These are phyloP conservation scores for Tanytarsus gracilentus DNA, from an alignment of 2,888 invertebrate species.

Conservation along the genomic window DNA sequence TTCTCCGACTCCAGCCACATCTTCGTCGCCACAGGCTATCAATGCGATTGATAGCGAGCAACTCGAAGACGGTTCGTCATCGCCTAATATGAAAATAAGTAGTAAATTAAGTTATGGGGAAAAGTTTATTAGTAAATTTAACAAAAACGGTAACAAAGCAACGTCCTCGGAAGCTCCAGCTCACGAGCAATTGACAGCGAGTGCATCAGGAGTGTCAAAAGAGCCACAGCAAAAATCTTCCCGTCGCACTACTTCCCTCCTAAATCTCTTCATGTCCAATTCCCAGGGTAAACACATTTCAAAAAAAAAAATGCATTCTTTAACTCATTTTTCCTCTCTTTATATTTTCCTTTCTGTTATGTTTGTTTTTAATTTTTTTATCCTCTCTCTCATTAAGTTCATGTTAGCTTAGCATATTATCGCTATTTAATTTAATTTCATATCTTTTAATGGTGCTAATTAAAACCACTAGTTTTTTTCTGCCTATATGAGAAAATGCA, in stretches of 20 bases:
- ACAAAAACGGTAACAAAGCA: constrained; percentile 31
- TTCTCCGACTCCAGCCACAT: not conserved
- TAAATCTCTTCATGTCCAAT: constrained; percentile 92
- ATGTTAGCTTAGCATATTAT: too few relatives aligned
- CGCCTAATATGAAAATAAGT: constrained; percentile 27
- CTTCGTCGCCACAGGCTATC: not conserved
- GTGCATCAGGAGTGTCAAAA: not conserved
- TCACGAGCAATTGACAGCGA: constrained; percentile 44
- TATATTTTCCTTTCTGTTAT: not conserved
- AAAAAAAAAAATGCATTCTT: constrained; percentile 10
- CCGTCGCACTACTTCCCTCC: constrained; percentile 86
- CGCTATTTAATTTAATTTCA: too few relatives aligned
- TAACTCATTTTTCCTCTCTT: not conserved
- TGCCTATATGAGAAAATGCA: too few relatives aligned
- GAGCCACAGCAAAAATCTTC: constrained; percentile 55
- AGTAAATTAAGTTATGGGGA: constrained; percentile 29
- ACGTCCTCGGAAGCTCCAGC: constrained; percentile 38
- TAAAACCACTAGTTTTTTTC: too few relatives aligned
- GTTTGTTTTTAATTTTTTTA: not conserved
- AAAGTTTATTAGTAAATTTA: constrained; percentile 23
- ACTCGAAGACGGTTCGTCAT: not conserved
- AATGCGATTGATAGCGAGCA: not conserved
- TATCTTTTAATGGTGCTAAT: too few relatives aligned
- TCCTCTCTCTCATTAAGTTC: not conserved
- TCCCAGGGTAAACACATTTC: constrained; percentile 67